Conservation (phyloP, 2,888 invertebrate species). For the Stegophylla sp. region DNA sequence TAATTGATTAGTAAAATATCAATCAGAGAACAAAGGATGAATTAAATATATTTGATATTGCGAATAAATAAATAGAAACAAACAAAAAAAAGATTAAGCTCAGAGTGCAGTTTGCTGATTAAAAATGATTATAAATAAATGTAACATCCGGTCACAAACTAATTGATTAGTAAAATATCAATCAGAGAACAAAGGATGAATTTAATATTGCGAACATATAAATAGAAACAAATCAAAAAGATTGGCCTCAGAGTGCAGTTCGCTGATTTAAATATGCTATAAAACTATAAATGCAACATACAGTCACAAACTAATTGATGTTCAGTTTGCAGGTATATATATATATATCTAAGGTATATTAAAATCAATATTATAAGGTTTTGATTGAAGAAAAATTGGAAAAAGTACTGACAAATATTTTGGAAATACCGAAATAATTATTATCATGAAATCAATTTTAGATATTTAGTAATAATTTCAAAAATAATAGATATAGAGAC, state of each 20-base stretch:
- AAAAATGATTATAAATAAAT: background rate
- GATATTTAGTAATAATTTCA: too few species aligned
- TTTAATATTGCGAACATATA: conserved; percentile 1
- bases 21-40: conserved; percentile 54
- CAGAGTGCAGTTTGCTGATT: conserved; percentile 55
- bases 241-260: conserved; percentile 32
- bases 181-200: conserved; percentile 41
- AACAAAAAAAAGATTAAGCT: conserved; percentile 38
- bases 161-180: conserved; percentile 11
- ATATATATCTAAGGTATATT: too few species aligned
- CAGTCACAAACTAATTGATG: conserved; percentile 45
- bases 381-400: too few species aligned
- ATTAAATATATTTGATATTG: conserved; percentile 46
- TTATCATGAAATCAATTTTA: too few species aligned
- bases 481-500: too few species aligned
- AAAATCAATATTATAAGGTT: too few species aligned
- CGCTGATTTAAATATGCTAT: background rate
- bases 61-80: conserved; percentile 59
- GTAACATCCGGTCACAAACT: conserved; percentile 46
- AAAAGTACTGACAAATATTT: too few species aligned
- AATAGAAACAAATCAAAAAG: conserved; percentile 38
- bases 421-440: too few species aligned
- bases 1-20: conserved; percentile 10
- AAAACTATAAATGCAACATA: background rate
- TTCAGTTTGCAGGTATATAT: too few species aligned